Base-by-base conservation (phyloP, 2,113 vertebrate genomes). In the Spilogale gracilis region DNA sequence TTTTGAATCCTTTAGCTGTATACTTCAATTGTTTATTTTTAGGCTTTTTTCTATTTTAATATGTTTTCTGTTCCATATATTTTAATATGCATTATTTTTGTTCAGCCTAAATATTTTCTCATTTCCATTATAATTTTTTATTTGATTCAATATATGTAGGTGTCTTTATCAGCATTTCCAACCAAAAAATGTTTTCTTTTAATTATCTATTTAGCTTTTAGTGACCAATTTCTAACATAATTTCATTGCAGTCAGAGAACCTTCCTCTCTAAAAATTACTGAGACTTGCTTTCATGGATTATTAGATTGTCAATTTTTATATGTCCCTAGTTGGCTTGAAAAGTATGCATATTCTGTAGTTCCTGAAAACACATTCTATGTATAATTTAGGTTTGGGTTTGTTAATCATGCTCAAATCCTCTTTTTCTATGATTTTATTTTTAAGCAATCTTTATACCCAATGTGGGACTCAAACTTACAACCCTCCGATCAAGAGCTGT, bases 161-260 rank as follows among this genome's bases (percentile, higher is more conserved):
- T 61, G 2, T 81, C 6, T 60, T 23, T 93, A 58, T 81, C 52
- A 61, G 81, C 8, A 93, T 90, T 83, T 82, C 58, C 61, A 91
- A 56, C 9, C 45, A 95, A 83, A 6, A 91, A 92, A 58, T 87
- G 14, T 90, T 90, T 97, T 56, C 8, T 80, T 91, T 84, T 89
- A 43, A 89, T 92, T 56, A 88, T 56, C 85, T 32, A 81, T 76
- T 94, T 91, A 91, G 93, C 32, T 86, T 85, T 87, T 80, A 93
- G 25, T 45, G 54, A 82, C 74, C 43, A 14, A 60, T 81, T 85
- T 87, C 25, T 82, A 91, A 93, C 48, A 56, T 80, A 91, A 95
- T 67, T 92, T 89, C 43, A 76, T 17, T 90, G 85, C 67, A 58
- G 5, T 93, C 65, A 93, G 17, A 87, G 43, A 82, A 96, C 14